phyloP scores from a whole-genome alignment of 23 tunicate species.

The Pegea sp. region DNA sequence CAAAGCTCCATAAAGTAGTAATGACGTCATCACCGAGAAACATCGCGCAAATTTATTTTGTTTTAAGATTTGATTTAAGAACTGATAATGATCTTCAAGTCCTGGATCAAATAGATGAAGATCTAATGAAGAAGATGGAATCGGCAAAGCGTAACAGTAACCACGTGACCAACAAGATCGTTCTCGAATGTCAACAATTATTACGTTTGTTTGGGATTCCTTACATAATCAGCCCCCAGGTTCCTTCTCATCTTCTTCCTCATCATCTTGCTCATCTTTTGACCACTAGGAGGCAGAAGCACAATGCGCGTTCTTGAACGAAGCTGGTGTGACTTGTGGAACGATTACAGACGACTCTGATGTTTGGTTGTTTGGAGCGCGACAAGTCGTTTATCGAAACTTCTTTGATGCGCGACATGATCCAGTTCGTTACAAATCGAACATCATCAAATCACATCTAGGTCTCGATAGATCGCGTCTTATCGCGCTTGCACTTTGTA shows the following conservation, averaged over 20 bases:
- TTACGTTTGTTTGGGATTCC: slow-evolving; percentile 72
- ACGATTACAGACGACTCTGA: slow-evolving; percentile 91
- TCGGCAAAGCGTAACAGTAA: slow-evolving; percentile 36
- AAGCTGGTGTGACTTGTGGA: slow-evolving; percentile 38
- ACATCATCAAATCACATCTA: slow-evolving; percentile 36
- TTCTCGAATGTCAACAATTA: slow-evolving; percentile 55
- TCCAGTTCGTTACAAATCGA: slow-evolving; percentile 18
- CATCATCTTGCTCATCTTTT: neutral
- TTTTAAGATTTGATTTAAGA: too few relatives aligned
- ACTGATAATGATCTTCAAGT: too few relatives aligned
- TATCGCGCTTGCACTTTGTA: slow-evolving; percentile 52
- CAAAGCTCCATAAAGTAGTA: too few relatives aligned
- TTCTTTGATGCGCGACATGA: slow-evolving; percentile 47
- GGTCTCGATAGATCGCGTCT: slow-evolving; percentile 47
- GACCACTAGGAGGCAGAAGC: slow-evolving; percentile 63
- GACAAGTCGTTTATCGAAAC: slow-evolving; percentile 20
- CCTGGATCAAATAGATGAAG: slow-evolving; percentile 6
- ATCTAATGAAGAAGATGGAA: slow-evolving; percentile 19
- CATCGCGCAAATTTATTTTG: too few relatives aligned
- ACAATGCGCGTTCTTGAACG: slow-evolving; percentile 73
- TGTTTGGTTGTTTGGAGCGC: slow-evolving; percentile 61
- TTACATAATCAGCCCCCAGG: slow-evolving; percentile 61
- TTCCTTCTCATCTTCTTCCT: neutral
- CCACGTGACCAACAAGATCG: slow-evolving; percentile 28
- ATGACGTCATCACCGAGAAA: too few relatives aligned